Evolutionary conservation across 2,113 vertebrate genomes (phyloP).

Genomic region (Narcine bancroftii): DNA sequence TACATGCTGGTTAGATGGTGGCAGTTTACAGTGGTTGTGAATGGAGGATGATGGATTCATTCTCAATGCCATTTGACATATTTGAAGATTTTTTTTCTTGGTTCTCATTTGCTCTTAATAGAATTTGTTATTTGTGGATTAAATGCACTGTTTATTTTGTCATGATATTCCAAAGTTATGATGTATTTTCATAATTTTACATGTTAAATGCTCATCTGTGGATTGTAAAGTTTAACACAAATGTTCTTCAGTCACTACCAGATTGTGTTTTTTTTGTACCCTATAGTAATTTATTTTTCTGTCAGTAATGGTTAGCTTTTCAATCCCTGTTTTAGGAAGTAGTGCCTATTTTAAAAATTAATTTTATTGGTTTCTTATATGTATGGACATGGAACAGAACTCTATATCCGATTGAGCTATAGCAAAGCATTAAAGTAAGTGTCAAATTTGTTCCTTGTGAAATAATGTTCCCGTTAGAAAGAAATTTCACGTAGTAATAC

Average conservation of each 20-base stretch:
- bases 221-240: neutral
- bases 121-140: neutral
- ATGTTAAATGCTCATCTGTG: neutral
- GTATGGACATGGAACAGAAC: neutral
- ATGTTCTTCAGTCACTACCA: neutral
- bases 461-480: neutral
- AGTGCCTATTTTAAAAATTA: neutral
- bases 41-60: neutral
- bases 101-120: neutral
- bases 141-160: neutral
- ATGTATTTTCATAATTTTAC: neutral
- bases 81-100: neutral
- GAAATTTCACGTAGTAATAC: neutral
- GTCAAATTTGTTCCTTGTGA: neutral
- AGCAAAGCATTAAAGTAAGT: neutral
- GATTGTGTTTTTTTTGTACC: neutral
- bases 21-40: neutral
- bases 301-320: neutral
- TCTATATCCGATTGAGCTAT: neutral
- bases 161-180: neutral
- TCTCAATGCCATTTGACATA: neutral
- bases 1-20: neutral
- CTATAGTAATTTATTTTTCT: neutral
- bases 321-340: neutral
- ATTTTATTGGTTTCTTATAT: neutral